Evolutionary conservation across 2,797 vertebrate species (phyloP).

Genomic region (Protonibea diacanthus): DNA sequence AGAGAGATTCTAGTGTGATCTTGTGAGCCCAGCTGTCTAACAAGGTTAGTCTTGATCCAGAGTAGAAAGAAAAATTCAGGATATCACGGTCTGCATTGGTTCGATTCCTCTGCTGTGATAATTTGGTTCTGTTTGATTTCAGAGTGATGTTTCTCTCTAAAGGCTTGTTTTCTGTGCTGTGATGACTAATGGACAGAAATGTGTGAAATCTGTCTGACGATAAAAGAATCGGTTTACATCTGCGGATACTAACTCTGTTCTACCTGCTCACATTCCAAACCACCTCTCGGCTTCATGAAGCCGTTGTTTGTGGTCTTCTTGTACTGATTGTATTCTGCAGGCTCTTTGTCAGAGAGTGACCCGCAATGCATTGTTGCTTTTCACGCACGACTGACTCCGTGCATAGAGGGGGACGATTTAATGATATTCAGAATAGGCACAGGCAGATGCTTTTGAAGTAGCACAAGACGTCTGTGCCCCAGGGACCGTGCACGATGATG

Average conservation of each 20-base stretch:
- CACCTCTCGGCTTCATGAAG: neutral
- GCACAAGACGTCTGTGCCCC: neutral
- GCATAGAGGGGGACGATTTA: neutral
- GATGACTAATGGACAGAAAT: neutral
- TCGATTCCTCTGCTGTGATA: neutral
- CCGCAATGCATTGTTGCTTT: conserved; percentile 11
- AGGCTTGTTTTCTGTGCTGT: neutral
- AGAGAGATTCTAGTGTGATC: no score
- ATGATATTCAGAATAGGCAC: conserved; percentile 19
- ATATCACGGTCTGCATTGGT: neutral
- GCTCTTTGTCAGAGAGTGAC: neutral
- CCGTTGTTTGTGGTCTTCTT: neutral
- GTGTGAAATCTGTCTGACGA: neutral
- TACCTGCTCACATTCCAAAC: neutral
- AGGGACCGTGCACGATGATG: conserved; percentile 5
- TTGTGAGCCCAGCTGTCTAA: no score
- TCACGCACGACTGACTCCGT: neutral
- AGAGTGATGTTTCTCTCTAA: neutral
- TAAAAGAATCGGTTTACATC: neutral
- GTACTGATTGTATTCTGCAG: neutral
- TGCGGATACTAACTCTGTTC: neutral
- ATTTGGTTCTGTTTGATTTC: neutral
- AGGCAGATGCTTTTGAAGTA: conserved; percentile 35
- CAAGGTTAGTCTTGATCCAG: neutral
- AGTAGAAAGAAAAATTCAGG: neutral